phyloP scores from a whole-genome alignment of 2,797 vertebrate genomes.

The Gymnodraco acuticeps region DNA sequence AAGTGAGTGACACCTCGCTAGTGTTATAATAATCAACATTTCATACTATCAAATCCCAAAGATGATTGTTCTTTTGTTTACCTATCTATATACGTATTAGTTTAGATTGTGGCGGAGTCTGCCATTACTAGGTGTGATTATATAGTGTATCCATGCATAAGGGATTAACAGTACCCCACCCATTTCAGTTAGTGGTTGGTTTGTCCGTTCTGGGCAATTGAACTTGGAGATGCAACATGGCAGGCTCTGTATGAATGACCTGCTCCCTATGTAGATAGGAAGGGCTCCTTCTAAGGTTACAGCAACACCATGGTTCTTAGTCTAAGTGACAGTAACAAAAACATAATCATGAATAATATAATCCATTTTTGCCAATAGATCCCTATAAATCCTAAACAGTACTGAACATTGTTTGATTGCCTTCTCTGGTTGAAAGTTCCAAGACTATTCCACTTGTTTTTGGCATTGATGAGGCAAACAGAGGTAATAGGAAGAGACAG shows the following conservation, averaged over 20 bases:
- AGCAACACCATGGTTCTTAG: too few species aligned
- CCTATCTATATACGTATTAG: neutral
- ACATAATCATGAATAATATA: too few species aligned
- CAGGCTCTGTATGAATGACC: too few species aligned
- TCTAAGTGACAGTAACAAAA: too few species aligned
- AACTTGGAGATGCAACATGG: too few species aligned
- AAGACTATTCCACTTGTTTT: neutral
- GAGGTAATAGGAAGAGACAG: neutral
- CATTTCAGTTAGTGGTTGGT: too few species aligned
- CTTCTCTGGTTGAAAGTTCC: neutral
- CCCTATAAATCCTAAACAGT: too few species aligned
- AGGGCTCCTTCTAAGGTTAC: too few species aligned
- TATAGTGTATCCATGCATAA: neutral
- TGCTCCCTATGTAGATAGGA: too few species aligned
- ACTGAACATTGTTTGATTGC: neutral
- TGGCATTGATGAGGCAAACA: neutral
- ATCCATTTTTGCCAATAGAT: too few species aligned
- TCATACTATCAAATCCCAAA: neutral
- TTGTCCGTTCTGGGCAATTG: too few species aligned
- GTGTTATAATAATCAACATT: neutral
- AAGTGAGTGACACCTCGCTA: conserved; percentile 79
- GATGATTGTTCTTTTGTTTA: neutral
- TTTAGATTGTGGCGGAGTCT: neutral
- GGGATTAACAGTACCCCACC: neutral
- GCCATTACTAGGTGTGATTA: neutral